phyloP scores from a whole-genome alignment of 1,140 invertebrate genomes.

The Bicyclus anynana region DNA sequence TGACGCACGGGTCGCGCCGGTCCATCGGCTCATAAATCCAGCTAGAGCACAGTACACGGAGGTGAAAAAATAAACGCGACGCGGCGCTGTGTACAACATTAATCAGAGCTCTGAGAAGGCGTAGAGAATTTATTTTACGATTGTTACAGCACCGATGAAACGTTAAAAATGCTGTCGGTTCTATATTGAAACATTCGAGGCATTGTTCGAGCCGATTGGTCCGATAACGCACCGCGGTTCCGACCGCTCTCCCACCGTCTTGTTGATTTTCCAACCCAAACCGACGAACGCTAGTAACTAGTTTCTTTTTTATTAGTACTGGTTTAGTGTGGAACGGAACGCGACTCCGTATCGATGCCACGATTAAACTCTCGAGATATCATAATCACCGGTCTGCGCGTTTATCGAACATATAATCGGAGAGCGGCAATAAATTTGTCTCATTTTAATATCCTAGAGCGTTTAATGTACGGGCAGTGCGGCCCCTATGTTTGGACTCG shows the following conservation, averaged over 20 bases:
- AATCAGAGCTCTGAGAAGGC: slow-evolving; percentile 72
- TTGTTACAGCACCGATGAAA: slow-evolving; percentile 73
- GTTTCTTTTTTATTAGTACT: slow-evolving; percentile 74
- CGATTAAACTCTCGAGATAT: slow-evolving; percentile 71
- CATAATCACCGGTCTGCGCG: slow-evolving; percentile 73
- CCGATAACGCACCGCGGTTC: slow-evolving; percentile 65
- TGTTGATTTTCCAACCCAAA: slow-evolving; percentile 72
- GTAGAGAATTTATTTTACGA: slow-evolving; percentile 76
- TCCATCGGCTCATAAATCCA: slow-evolving; percentile 57
- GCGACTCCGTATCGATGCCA: slow-evolving; percentile 65
- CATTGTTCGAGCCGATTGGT: slow-evolving; percentile 68
- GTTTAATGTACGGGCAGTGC: slow-evolving; percentile 59
- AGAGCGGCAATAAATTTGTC: slow-evolving; percentile 73
- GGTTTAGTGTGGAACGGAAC: slow-evolving; percentile 66
- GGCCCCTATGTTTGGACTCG: slow-evolving; percentile 49
- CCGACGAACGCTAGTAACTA: slow-evolving; percentile 61
- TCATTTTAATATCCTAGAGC: slow-evolving; percentile 72
- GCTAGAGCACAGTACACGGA: slow-evolving; percentile 65
- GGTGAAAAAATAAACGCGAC: slow-evolving; percentile 66
- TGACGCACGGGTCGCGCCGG: slow-evolving; percentile 23
- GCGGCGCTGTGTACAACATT: slow-evolving; percentile 66
- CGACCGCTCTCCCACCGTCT: slow-evolving; percentile 51
- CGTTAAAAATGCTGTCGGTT: slow-evolving; percentile 74
- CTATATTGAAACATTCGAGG: slow-evolving; percentile 72
- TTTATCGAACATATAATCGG: slow-evolving; percentile 73